Evolutionary conservation across 2,888 invertebrate species (phyloP), one percentile per base, ranked within the genome.

Genomic region (Epirrhoe tristata): DNA sequence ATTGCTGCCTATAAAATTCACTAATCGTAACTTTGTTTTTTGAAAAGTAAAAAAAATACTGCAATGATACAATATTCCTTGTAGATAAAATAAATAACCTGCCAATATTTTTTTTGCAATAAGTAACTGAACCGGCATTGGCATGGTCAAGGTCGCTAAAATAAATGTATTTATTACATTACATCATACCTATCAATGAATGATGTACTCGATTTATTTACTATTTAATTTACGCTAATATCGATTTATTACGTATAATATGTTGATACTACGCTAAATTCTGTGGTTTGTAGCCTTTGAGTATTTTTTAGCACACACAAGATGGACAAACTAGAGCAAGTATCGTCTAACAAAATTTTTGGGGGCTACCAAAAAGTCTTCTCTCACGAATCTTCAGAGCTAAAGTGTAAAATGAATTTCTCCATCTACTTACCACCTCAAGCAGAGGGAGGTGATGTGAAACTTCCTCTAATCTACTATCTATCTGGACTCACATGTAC

Each of bases 351-450:
- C 77, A 97, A 96, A 86, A 94, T 94, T 69, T 98, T 97, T 91
- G 97, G 96, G 56, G 99, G 99, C 16, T 94, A 93, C 79, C 98
- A 99, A 86, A 97, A 97, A 81, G 96, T 98, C 5, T 98, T 95
- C 85, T 95, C 95, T 4, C 98, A 98, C 87, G 94, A 96, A 69
- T 98, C 98, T 63, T 86, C 93, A 32, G 96, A 96, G 76, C 85
- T 98, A 67, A 95, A 96, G 82, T 99, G 99, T 87, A 95, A 95
- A 73, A 99, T 99, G 98, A 98, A 97, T 81, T 98, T 99, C 89
- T 98, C 97, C 0, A 94, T 99, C 46, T 99, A 96, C 83, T 83
- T 99, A 58, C 99, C 99, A 14, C 96, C 98, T 0, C 95, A 97
- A 81, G 94, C 94, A 0, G 95, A 95, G 70, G 91, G 93, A 60